Base-by-base conservation (phyloP, 2,113 vertebrate genomes). In the Odocoileus hemionus region DNA sequence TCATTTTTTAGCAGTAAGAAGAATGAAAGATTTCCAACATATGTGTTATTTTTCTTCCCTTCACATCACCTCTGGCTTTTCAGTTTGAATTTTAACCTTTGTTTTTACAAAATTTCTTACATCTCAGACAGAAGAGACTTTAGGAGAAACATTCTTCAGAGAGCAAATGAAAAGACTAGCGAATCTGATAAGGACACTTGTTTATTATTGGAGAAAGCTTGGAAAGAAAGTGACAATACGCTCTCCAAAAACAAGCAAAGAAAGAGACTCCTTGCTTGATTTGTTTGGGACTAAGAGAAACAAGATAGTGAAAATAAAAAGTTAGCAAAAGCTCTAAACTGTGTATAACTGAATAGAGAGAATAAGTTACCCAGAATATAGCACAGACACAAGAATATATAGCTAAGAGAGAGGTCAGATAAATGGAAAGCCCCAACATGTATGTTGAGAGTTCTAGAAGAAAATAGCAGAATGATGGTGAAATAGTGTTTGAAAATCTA, bases 41-140 rank as follows among this genome's bases (percentile, higher is more conserved):
- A 28, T 30, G 5, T 54, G 39, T 91, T 95, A 85, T 52, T 94
- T 79, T 90, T 67, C 82, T 95, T 90, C 61, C 28, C 33, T 86
- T 87, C 90, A 74, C 64, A 13, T 94, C 64, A 78, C 21, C 43
- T 95, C 52, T 93, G 36, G 47, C 17, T 97, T 90, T 87, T 89
- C 26, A 61, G 23, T 91, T 88, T 79, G 43, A 93, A 94, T 89
- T 67, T 87, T 67, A 87, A 91, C 94, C 76, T 94, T 89, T 94
- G 43, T 91, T 91, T 84, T 84, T 60, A 88, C 74, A 96, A 57
- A 74, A 39, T 82, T 91, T 91, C 39, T 86, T 84, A 86, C 16
- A 60, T 87, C 28, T 90, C 30, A 33, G 39, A 74, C 19, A 70
- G 16, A 82, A 83, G 60, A 95, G 17, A 88, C 30, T 79, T 50